phyloP scores from a whole-genome alignment of 2,797 vertebrate genomes.

The Muraenolepis orangiensis region DNA sequence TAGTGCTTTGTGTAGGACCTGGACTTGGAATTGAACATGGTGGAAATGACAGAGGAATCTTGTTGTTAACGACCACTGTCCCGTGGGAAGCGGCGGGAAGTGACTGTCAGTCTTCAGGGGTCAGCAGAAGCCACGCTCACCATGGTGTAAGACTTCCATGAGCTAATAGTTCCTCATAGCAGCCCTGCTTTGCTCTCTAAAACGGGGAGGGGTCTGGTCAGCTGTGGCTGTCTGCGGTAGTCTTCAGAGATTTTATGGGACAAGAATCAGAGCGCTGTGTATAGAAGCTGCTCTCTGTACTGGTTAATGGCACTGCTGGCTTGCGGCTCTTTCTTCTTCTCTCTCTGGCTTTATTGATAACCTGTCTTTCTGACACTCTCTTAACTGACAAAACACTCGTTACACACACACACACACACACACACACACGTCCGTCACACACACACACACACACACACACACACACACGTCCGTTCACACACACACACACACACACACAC shows the following conservation, averaged over 20 bases:
- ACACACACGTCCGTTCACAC: too few species aligned
- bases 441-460: too few species aligned
- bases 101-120: neutral
- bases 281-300: constrained; percentile 17
- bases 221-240: constrained; percentile 30
- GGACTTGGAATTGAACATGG: neutral
- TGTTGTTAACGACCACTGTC: neutral
- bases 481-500: too few species aligned
- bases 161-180: constrained; percentile 13
- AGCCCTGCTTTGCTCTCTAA: constrained; percentile 44
- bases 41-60: neutral
- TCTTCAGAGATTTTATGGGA: constrained; percentile 17
- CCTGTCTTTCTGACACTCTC: neutral
- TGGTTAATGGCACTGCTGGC: constrained; percentile 28
- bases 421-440: neutral
- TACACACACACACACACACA: neutral
- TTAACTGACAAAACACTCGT: neutral
- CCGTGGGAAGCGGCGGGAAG: neutral
- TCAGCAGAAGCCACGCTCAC: neutral
- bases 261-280: constrained; percentile 14
- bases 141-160: constrained; percentile 28
- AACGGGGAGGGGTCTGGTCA: constrained; percentile 30
- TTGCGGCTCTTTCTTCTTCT: too few species aligned
- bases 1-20: neutral
- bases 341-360: neutral